These are phyloP conservation scores for Crotalus horridus DNA, from an alignment of 2,113 vertebrate species.

Conservation along the genomic window DNA sequence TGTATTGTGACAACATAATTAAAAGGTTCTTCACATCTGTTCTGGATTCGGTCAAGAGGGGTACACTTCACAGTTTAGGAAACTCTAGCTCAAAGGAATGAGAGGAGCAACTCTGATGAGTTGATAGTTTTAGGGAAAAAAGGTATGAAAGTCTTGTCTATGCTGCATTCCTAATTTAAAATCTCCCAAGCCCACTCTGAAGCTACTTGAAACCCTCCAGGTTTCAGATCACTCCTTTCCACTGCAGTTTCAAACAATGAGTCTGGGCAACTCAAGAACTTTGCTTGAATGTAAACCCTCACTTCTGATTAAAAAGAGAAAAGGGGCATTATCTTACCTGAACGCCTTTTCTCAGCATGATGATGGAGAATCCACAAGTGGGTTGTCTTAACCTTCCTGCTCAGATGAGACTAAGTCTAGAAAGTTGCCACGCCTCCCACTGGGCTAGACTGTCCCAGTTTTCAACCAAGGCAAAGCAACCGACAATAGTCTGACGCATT, in stretches of 20 bases:
- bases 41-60: background rate
- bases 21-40: background rate
- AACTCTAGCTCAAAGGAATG: background rate
- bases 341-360: too few relatives aligned
- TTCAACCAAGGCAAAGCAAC: too few relatives aligned
- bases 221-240: background rate
- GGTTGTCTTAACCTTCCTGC: too few relatives aligned
- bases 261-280: background rate
- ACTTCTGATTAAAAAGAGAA: background rate
- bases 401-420: too few relatives aligned
- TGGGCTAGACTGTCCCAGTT: too few relatives aligned
- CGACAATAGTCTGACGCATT: too few relatives aligned
- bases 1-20: background rate
- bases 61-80: background rate
- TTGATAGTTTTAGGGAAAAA: background rate
- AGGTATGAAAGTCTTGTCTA: background rate
- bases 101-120: background rate
- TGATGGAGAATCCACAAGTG: too few relatives aligned
- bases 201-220: background rate
- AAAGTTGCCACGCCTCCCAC: too few relatives aligned
- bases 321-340: too few relatives aligned
- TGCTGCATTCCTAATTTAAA: background rate
- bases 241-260: background rate
- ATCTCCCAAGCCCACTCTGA: background rate
- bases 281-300: background rate